Base-by-base conservation (phyloP, 2,888 invertebrate species). In the Graphium colonna region DNA sequence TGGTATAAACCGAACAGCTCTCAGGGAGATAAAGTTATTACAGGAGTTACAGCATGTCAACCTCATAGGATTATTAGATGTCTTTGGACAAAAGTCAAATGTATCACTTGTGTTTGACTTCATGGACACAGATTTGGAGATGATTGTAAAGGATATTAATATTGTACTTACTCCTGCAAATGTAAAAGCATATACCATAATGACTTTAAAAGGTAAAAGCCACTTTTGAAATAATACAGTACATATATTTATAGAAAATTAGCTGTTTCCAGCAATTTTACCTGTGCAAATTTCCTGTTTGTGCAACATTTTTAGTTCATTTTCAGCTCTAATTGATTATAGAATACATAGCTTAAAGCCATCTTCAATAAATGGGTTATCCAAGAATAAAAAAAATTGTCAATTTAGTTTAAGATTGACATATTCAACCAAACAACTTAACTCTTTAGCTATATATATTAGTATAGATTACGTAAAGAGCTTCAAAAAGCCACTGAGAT, bases 81-180 rank as follows among this genome's bases (percentile, higher is more conserved):
- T 99, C 2, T 98, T 99, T 90, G 99, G 99, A n/a, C 96, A 98
- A 73, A 95, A 97, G 83, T 98, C 98, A 12, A 99, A 98, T 91
- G 96, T 99, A 15, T 99, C 98, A 15, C 87, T 99, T 53, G 99
- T 99, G 0, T 98, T 99, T 90, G 99, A 99, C 82, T 99, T 98
- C 72, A 99, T 99, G 99, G 98, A 99, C 75, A 99, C 99, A 31
- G 99, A 99, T 85, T 89, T 99, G 67, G 99, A 99, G 92, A 96
- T 97, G 62, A 94, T 97, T 63, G 94, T 97, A 64, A 96, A 96
- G 83, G 98, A 98, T 74, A 93, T 86, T 58, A 94, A 92, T 65
- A 96, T 98, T 68, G 96, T 98, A 55, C 90, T 98, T 52, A 95
- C 97, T 10, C 94, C 97, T 40, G 94, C 95, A 1, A 97, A 99